Evolutionary conservation across 2,113 vertebrate genomes (phyloP).

Genomic region (Oreamnos americanus): DNA sequence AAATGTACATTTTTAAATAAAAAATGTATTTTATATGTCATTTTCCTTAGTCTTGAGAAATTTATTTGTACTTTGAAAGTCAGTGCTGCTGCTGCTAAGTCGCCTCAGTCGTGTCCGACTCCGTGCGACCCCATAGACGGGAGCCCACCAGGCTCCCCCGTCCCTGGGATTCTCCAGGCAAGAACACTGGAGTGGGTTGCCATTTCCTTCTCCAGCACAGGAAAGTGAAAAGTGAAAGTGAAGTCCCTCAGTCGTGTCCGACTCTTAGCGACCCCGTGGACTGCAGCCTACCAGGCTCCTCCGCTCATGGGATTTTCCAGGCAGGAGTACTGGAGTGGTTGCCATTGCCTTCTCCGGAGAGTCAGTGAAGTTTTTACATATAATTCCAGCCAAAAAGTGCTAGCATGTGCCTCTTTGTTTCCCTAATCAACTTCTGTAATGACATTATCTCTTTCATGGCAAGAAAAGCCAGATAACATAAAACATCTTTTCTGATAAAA

Average conservation of each 20-base stretch:
- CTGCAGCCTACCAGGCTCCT: no score
- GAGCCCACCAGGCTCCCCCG: no score
- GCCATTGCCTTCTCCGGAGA: neutral
- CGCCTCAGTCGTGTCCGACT: no score
- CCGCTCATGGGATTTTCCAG: no score
- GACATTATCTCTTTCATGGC: neutral
- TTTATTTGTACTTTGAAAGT: neutral
- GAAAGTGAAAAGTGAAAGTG: no score
- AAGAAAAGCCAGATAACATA: neutral
- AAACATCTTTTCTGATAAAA: slow-evolving; percentile 19
- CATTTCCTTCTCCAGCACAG: no score
- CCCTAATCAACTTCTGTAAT: neutral
- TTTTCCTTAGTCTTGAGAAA: neutral
- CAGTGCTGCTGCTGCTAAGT: neutral
- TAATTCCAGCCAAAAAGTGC: neutral
- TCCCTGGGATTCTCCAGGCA: no score
- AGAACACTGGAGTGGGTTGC: no score
- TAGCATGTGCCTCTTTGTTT: neutral
- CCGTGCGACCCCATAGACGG: no score
- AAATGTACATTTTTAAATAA: neutral
- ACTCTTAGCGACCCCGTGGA: accelerated
- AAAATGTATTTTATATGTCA: neutral
- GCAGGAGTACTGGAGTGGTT: no score
- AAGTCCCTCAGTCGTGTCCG: no score
- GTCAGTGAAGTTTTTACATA: neutral